Base-by-base conservation (phyloP, 2,113 vertebrate species). In the Poecilia latipinna region DNA sequence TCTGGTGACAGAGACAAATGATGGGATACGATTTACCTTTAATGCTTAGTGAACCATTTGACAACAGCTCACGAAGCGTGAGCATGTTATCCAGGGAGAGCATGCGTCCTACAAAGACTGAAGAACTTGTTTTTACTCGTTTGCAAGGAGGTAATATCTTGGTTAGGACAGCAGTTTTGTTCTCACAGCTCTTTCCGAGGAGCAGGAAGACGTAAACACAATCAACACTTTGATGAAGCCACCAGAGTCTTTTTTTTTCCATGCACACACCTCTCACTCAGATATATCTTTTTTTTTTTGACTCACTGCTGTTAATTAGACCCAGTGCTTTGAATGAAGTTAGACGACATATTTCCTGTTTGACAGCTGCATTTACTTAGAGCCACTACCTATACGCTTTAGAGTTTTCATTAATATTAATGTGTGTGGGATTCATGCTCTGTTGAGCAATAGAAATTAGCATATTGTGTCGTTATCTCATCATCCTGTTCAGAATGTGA, bases 141-240 rank as follows among this genome's bases (percentile, higher is more conserved):
- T 54, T 28, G 61, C 57, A 71, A 62, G 71, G 70, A n/a, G 65
- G 64, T n/a, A 19, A 79, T 77, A 51, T 22, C 72, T 54, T 60
- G 28, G 62, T 73, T 37, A 61, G 70, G 35, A 19, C 13, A 37
- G 79, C 28, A 28, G 62, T 76, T 84, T 81, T 42, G 63, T 73
- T 80, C 28, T 79, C 65, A 32, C 39, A 29, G 63, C 57, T 13
- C 35, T 83, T 73, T 76, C 78, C 8, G 12, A 57, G 78, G 82
- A 83, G 35, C 65, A 68, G 29, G 57, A 80, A 66, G 76, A 61
- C 84, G 72, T 88, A 89, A 89, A 85, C 86, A 83, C 39, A 77
- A 0, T n/a, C 17, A 69, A n/a, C 73, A 71, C 68, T 44, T 71
- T 19, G 35, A 62, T 48, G 51, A 62, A 82, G 71, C 48, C 77